A percentile compares a stretch with the other conserved stretches of the same genome.
Evolutionary conservation across 2,888 invertebrate genomes (phyloP).

Genomic region (Microchrysa polita): DNA sequence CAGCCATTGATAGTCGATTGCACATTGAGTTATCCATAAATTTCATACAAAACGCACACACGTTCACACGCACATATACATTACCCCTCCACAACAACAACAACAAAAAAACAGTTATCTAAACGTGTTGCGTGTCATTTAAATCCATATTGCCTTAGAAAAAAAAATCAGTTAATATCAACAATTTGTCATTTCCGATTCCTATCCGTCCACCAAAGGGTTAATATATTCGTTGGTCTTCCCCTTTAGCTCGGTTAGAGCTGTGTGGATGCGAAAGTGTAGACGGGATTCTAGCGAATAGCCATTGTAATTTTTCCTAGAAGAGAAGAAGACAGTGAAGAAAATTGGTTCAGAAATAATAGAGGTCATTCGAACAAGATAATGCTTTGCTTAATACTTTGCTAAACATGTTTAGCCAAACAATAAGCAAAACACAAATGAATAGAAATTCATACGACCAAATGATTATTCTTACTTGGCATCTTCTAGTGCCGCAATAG

Average conservation of each 20-base stretch:
- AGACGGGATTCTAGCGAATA: constrained; percentile 88
- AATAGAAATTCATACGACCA: too few relatives aligned
- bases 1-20: too few relatives aligned
- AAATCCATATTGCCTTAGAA: too few relatives aligned
- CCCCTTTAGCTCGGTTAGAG: constrained; percentile 63
- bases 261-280: constrained; percentile 89
- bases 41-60: too few relatives aligned
- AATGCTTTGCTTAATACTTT: neutral
- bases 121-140: too few relatives aligned
- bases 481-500: constrained; percentile 78
- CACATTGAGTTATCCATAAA: too few relatives aligned
- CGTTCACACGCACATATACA: too few relatives aligned
- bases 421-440: neutral
- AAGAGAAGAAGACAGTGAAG: neutral
- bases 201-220: constrained; percentile 34
- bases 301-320: constrained; percentile 86
- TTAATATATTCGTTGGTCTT: constrained; percentile 48
- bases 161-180: too few relatives aligned
- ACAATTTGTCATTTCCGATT: too few relatives aligned
- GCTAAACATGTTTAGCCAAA: neutral
- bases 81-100: too few relatives aligned
- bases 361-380: neutral
- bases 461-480: constrained; percentile 89
- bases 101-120: too few relatives aligned
- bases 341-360: neutral